Percentiles rank a stretch among this genome's conserved stretches.
Evolutionary conservation across 2,113 vertebrate genomes (phyloP).

Genomic region (Clarias magur): DNA sequence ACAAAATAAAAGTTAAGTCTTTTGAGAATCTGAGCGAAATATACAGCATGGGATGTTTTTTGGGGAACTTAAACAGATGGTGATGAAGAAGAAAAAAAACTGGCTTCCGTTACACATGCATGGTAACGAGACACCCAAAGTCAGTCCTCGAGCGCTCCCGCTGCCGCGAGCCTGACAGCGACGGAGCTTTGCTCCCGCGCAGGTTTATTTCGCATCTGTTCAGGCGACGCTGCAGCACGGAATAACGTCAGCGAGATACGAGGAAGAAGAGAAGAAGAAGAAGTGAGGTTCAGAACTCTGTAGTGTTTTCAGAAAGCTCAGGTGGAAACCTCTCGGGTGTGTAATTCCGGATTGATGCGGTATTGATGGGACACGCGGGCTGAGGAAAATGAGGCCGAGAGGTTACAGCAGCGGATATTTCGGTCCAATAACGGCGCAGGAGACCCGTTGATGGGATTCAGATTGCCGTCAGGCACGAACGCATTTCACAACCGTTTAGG

Average conservation of each 20-base stretch:
- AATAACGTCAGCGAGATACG: background rate
- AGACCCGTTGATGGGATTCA: conserved; percentile 32
- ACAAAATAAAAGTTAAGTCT: background rate
- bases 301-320: conserved; percentile 24
- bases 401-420: conserved; percentile 46
- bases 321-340: conserved; percentile 49
- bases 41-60: background rate
- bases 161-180: background rate
- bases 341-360: conserved; percentile 48
- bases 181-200: background rate
- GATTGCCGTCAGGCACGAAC: conserved; percentile 17
- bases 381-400: conserved; percentile 34
- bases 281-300: no score
- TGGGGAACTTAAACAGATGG: background rate
- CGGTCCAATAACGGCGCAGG: conserved; percentile 5
- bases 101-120: background rate
- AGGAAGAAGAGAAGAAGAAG: background rate
- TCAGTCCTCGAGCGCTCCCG: background rate
- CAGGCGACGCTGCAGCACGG: background rate
- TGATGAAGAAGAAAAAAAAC: background rate
- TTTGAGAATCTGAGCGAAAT: background rate
- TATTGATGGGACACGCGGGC: conserved; percentile 31
- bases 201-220: background rate
- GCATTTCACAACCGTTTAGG: background rate
- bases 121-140: background rate